phyloP scores from a whole-genome alignment of 2,888 invertebrate species.

The Myopa tessellatipennis region DNA sequence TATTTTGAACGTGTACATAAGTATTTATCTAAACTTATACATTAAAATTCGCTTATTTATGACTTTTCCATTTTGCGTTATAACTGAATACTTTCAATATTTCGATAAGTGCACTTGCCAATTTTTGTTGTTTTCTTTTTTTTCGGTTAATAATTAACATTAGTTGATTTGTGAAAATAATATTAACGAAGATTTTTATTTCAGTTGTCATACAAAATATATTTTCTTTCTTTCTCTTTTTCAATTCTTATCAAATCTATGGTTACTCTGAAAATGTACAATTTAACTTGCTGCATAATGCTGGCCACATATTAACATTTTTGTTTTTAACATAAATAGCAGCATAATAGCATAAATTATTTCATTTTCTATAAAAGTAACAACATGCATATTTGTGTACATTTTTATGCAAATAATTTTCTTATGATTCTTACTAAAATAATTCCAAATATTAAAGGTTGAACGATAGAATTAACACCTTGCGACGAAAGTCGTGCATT shows the following conservation, averaged over 20 bases:
- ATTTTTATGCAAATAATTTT: too few relatives aligned
- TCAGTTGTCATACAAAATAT: conserved; percentile 36
- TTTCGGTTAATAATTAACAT: conserved; percentile 33
- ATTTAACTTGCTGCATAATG: too few relatives aligned
- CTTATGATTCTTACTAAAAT: too few relatives aligned
- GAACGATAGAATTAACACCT: too few relatives aligned
- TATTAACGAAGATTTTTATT: conserved; percentile 40
- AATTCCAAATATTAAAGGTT: too few relatives aligned
- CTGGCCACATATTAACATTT: too few relatives aligned
- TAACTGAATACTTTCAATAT: conserved; percentile 37
- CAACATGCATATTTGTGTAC: too few relatives aligned
- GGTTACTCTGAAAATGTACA: too few relatives aligned
- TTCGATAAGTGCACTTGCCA: conserved; percentile 69
- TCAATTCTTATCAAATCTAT: conserved; percentile 5
- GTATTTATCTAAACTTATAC: background rate
- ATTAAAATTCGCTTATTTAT: background rate
- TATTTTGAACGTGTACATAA: background rate
- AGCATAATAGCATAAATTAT: too few relatives aligned
- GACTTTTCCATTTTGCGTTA: conserved; percentile 2
- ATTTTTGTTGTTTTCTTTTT: conserved; percentile 51
- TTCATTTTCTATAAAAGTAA: too few relatives aligned
- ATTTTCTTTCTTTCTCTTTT: background rate
- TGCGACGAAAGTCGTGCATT: too few relatives aligned
- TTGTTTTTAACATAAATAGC: too few relatives aligned
- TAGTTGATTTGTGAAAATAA: conserved; percentile 43